Percentiles rank a stretch among this genome's conserved stretches.
Conservation (phyloP, 2,797 vertebrate genomes). For the Lophotriccus pileatus region DNA sequence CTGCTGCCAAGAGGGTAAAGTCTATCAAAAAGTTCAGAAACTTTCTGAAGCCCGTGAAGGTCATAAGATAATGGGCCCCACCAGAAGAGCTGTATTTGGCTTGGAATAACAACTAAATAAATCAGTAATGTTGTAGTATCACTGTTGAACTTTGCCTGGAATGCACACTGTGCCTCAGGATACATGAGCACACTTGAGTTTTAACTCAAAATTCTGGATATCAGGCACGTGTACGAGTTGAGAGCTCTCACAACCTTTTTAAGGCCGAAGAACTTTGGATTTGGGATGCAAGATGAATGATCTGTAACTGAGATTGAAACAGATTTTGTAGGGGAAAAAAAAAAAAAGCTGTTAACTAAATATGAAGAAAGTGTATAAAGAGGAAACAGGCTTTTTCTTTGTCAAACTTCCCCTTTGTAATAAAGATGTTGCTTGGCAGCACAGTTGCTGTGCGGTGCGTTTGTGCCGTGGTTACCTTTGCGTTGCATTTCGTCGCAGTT, state of each 20-base stretch:
- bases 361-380: not conserved
- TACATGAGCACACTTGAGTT: not conserved
- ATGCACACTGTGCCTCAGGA: not conserved
- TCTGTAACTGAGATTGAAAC: not conserved
- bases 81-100: not conserved
- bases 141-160: not conserved
- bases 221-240: not conserved
- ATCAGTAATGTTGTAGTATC: not conserved
- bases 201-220: not conserved
- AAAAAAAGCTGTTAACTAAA: not conserved
- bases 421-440: not conserved
- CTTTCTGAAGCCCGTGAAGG: not conserved
- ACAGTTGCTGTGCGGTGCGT: fast-evolving
- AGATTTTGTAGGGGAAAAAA: not conserved
- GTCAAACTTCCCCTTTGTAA: not conserved
- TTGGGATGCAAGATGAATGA: not conserved
- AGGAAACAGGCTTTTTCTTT: not conserved
- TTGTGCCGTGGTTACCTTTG: not conserved
- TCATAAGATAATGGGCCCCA: not conserved
- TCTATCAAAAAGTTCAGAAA: not conserved
- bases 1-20: not conserved
- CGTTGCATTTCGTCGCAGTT: not conserved
- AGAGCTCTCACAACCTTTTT: not conserved
- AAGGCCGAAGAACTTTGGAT: not conserved
- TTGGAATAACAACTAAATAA: slow-evolving; percentile 21